Base-by-base conservation (phyloP, 2,797 vertebrate genomes). In the Poecilia gillii region DNA sequence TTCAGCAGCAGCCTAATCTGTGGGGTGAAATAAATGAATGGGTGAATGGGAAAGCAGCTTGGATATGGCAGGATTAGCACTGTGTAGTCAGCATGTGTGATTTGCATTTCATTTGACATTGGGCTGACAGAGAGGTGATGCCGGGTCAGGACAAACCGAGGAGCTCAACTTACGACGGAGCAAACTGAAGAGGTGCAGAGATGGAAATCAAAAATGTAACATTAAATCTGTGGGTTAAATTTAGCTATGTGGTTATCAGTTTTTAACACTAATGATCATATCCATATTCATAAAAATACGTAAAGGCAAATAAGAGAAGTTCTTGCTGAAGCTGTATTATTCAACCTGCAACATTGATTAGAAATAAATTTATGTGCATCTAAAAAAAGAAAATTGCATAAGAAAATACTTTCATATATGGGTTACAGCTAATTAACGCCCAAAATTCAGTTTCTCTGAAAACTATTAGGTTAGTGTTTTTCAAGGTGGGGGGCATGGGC, bases 61-160 rank as follows among this genome's bases (percentile, higher is more conserved):
- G 85, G 84, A 80, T 82, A 28, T 75, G 81, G 80, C 77, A 53
- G 94, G 92, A 94, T 93, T 93, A 92, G 87, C 57, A 0, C 74
- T 39, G 84, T 81, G 6, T 83, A 74, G 77, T 77, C 71, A 79
- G 87, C 85, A 84, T 64, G 75, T 45, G 84, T 84, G 89, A 88
- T 90, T 90, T 91, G 89, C 85, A 85, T 90, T 90, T 88, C 85
- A 85, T 91, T 88, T 93, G 92, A 94, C 90, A 88, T 92, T 90
- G 92, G 84, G 84, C 86, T 77, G 87, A 81, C 88, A 88, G 82
- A 64, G 88, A 91, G 87, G 89, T 79, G 84, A 93, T 85, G 72
- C 84, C 75, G 90, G 91, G 90, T 90, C 91, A 86, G 90, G 3
- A 77, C 90, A 83, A 57, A 31, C 80, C 71, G 86, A 89, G 45